Evolutionary conservation across 37 sponge, comb jelly and placozoan species (phyloP).

Genomic region (Spongia lamella): DNA sequence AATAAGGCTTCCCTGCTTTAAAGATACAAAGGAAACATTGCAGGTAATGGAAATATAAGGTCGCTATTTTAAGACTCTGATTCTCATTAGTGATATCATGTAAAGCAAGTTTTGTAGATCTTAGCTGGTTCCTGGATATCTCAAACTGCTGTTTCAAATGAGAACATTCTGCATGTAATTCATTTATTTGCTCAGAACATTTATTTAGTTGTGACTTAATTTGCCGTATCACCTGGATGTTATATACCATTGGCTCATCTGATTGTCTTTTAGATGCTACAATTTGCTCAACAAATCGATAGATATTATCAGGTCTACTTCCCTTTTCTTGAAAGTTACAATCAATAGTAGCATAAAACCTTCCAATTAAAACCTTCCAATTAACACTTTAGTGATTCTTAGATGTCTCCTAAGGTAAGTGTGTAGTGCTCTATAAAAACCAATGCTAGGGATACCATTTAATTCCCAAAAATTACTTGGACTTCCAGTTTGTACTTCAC

Average conservation of each 20-base stretch:
- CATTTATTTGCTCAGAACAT: neutral
- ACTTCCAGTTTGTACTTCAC: neutral
- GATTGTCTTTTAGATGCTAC: constrained; percentile 4
- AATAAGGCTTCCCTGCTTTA: too few relatives aligned
- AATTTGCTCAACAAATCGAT: constrained; percentile 1
- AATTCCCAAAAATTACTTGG: too few relatives aligned
- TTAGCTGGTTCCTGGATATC: too few relatives aligned
- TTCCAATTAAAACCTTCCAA: neutral
- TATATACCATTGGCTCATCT: constrained; percentile 3
- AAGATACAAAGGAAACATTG: too few relatives aligned
- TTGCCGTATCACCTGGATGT: neutral
- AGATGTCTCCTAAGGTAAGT: neutral
- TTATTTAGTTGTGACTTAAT: neutral
- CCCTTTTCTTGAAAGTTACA: neutral
- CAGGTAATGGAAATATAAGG: too few relatives aligned
- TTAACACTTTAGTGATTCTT: neutral
- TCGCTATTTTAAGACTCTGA: too few relatives aligned
- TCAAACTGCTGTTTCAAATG: neutral
- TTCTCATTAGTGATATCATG: too few relatives aligned
- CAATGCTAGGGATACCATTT: too few relatives aligned
- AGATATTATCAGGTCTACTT: neutral
- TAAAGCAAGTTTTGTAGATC: too few relatives aligned
- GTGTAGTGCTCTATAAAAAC: constrained; percentile 3
- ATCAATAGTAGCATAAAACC: too few relatives aligned
- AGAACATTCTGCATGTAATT: neutral